Percentiles rank a stretch among this genome's conserved stretches.
phyloP scores from a whole-genome alignment of 2,888 invertebrate species.

The Xylota segnis region DNA sequence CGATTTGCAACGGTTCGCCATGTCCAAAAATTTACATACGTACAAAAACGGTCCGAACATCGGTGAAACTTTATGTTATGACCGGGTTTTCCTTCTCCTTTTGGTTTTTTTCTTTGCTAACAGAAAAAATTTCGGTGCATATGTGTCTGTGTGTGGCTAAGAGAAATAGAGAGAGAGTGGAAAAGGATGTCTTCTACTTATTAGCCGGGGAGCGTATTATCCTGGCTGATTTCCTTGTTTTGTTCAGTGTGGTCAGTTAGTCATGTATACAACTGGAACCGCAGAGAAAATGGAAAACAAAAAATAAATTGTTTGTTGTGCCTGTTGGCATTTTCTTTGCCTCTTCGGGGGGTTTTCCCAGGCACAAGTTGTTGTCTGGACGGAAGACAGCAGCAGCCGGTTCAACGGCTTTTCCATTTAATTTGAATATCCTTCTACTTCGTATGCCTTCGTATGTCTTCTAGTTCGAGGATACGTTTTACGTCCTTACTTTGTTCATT shows the following conservation, averaged over 20 bases:
- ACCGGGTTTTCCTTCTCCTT: constrained; percentile 50
- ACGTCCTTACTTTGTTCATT: constrained; percentile 35
- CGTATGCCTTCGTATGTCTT: constrained; percentile 21
- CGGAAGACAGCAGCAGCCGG: constrained; percentile 59
- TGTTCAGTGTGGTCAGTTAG: constrained; percentile 63
- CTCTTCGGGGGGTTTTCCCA: constrained; percentile 15
- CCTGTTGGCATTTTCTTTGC: constrained; percentile 47
- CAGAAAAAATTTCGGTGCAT: background rate
- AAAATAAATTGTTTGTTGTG: constrained; percentile 45
- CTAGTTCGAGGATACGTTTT: constrained; percentile 68
- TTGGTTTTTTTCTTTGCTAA: background rate
- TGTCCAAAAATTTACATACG: constrained; percentile 69
- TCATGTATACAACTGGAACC: constrained; percentile 43
- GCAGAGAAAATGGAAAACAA: constrained; percentile 44
- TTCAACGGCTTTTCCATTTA: constrained; percentile 74
- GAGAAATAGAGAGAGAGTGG: background rate
- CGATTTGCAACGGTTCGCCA: constrained; percentile 73
- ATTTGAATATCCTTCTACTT: constrained; percentile 68
- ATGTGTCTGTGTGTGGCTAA: background rate
- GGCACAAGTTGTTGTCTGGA: constrained; percentile 64
- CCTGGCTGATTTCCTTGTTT: constrained; percentile 44
- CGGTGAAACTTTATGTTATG: constrained; percentile 70
- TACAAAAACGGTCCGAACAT: constrained; percentile 61
- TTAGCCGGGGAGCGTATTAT: constrained; percentile 18
- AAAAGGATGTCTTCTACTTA: constrained; percentile 17